Evolutionary conservation across 2,888 invertebrate genomes (phyloP), one percentile per base, ranked within the genome.

Genomic region (Caenorhabditis becei): DNA sequence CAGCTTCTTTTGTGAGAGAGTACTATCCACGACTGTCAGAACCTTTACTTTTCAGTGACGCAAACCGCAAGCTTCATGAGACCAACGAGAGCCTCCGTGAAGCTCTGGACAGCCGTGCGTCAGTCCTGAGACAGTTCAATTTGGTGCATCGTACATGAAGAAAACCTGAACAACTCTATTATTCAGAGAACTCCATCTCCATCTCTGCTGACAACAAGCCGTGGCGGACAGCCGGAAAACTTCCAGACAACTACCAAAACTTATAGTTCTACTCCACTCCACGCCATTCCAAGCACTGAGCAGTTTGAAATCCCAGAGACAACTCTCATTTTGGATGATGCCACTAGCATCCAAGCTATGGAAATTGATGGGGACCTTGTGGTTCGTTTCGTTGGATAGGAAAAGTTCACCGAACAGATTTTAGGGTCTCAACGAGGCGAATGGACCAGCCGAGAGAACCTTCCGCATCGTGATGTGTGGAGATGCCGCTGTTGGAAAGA

Each of bases 401-500:
- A n/a, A n/a, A n/a, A n/a, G n/a, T n/a, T 47, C 18, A 32, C 37
- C 24, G 1, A 53, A 24, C 2, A 53, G 23, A 4, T 62, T 78
- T 49, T 49, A 86, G 85, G 86, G 85, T 24, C 66, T 82, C 7
- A 71, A 84, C 44, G 87, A 83, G 11, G 83, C 87, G 1, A 87
- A 80, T 54, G 87, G 87, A 10, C 85, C 85, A n/a, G 85, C 94
- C 3, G 93, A 94, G 72, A 89, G 94, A 54, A 93, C 94, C 67
- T 94, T 93, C 89, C 93, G 94, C 88, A 93, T 94, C 2, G 93
- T 94, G 8, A 92, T 94, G 83, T 94, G 94, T 69, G 87, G 87
- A 24, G 94, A 94, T 88, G 93, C 94, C 0, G 93, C 93, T 1
- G 94, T 94, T 0, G 94, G 94, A 8, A 94, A 94, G 90, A 93